Percentiles rank a stretch among this genome's conserved stretches.
Conservation (phyloP, 2,888 invertebrate genomes). For the Metallyticus violacea region DNA sequence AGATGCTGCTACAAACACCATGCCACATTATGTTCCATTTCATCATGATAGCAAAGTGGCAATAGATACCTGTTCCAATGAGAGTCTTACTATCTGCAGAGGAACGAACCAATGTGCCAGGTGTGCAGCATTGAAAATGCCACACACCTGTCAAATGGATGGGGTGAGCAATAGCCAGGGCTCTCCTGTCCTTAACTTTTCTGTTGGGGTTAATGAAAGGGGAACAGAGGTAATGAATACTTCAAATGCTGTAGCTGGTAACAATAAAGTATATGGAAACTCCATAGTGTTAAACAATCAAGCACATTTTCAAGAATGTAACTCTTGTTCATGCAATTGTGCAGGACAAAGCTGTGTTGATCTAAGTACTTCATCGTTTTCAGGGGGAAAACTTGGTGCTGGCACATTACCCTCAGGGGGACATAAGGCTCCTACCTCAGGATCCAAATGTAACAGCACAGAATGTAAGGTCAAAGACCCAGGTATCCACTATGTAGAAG, state of each 20-base stretch:
- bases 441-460: not conserved
- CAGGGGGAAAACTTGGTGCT: not conserved
- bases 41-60: not conserved
- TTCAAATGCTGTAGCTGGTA: not conserved
- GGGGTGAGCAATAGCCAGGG: not conserved
- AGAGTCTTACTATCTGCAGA: not conserved
- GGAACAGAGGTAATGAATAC: too few species aligned
- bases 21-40: not conserved
- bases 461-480: not conserved
- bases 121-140: not conserved
- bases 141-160: not conserved
- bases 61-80: not conserved
- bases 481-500: not conserved
- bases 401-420: not conserved
- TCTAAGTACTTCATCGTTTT: not conserved
- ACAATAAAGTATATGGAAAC: not conserved
- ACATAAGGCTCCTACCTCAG: too few species aligned
- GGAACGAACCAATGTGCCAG: not conserved
- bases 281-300: too few species aligned
- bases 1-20: slow-evolving; percentile 2
- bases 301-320: not conserved
- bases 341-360: too few species aligned
- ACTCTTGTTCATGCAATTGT: not conserved
- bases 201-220: too few species aligned
- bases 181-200: too few species aligned